Evolutionary conservation across 2,888 invertebrate genomes (phyloP).

Genomic region (Ptycholaimellus sp.): DNA sequence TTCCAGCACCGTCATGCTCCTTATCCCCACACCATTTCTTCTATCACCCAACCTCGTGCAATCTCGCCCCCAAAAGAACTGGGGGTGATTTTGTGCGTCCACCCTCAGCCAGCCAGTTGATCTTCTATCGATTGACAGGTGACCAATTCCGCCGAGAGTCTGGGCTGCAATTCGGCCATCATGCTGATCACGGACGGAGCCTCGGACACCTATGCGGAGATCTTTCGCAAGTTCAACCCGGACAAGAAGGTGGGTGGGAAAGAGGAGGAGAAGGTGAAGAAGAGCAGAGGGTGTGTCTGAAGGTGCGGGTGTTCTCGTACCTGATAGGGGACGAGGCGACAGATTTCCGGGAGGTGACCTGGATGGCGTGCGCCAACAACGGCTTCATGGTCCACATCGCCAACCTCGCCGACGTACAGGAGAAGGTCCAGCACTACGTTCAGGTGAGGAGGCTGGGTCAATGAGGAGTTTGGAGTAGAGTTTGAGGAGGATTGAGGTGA

Average conservation of each 20-base stretch:
- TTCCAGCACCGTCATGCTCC: no score
- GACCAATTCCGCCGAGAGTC: no score
- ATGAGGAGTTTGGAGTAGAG: no score
- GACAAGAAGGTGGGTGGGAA: conserved; percentile 33
- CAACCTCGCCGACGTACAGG: conserved; percentile 83
- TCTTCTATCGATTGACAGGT: no score
- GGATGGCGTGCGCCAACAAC: conserved; percentile 96
- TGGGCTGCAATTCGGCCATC: conserved; percentile 79
- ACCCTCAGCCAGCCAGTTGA: no score
- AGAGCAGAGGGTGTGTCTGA: conserved; percentile 27
- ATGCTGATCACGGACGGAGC: conserved; percentile 98
- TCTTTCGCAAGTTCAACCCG: conserved; percentile 71
- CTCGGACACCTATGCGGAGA: conserved; percentile 68
- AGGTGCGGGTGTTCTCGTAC: conserved; percentile 88
- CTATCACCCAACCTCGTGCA: no score
- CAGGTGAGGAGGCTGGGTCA: no score
- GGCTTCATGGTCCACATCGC: conserved; percentile 70
- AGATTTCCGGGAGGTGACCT: conserved; percentile 70
- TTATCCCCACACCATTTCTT: no score
- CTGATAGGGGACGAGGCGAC: conserved; percentile 79
- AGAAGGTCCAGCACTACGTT: conserved; percentile 85
- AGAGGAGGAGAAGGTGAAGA: neutral
- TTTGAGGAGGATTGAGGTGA: conserved; percentile 83
- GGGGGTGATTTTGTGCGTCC: no score
- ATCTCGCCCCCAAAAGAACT: no score